Conservation (phyloP, 2,888 invertebrate species). For the Steinernema carpocapsae region DNA sequence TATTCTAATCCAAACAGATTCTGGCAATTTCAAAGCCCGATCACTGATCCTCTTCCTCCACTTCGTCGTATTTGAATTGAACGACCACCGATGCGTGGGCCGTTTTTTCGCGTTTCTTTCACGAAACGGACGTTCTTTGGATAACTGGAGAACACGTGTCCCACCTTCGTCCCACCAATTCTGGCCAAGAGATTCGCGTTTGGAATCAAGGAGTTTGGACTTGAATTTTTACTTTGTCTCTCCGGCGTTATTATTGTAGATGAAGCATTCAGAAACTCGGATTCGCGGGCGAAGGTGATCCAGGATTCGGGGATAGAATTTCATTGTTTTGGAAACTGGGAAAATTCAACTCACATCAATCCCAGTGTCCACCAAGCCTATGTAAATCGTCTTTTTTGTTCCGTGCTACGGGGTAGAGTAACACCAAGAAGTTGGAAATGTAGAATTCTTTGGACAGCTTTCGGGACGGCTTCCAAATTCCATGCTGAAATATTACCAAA, state of each 20-base stretch:
- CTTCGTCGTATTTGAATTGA: neutral
- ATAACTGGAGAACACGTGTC: neutral
- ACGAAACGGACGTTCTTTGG: neutral
- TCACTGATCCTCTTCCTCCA: no score
- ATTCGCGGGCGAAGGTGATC: neutral
- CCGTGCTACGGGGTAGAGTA: neutral
- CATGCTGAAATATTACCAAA: no score
- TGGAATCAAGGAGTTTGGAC: neutral
- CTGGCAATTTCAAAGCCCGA: no score
- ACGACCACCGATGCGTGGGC: conserved; percentile 2
- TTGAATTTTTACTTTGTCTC: neutral
- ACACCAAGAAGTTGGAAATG: neutral
- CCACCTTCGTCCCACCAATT: neutral
- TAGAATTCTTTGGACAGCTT: neutral
- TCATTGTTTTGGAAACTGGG: neutral
- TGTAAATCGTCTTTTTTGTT: neutral
- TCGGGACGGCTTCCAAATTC: neutral
- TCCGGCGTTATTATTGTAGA: neutral
- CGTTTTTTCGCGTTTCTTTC: no score
- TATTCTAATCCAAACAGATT: no score
- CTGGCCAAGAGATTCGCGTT: neutral
- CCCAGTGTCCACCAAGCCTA: neutral
- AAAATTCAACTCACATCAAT: neutral
- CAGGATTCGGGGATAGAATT: neutral
- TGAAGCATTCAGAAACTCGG: neutral